Evolutionary conservation across 1,140 invertebrate species (phyloP), one percentile per base, ranked within the genome.

Genomic region (Zelostemma sp.): DNA sequence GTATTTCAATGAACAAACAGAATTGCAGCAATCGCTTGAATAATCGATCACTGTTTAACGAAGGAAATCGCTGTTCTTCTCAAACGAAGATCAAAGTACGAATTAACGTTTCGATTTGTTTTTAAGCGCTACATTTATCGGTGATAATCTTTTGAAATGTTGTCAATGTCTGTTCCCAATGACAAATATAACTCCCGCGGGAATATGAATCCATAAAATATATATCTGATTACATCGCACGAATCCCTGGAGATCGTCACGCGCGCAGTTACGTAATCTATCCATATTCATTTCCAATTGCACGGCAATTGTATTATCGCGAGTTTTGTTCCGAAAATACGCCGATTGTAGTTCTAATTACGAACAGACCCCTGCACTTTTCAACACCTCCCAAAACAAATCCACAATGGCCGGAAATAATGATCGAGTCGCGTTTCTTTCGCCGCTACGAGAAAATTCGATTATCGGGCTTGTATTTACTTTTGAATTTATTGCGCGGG

Each of bases 221-320:
- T 41, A 6, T 15, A 1, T 12, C 6, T 14, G 40, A 15, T 15
- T 41, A 12, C n/a, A 41, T 41, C 8, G 40, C 40, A 15, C n/a
- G 40, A 12, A 41, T 15, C 40, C 15, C 40, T 14, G 15, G 40
- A 41, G 40, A 41, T 3, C 14, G 14, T 41, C 6, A 14, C 3
- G 3, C 35, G 35, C 14, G 40, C 15, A 41, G 40, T 41, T 41
- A 15, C 40, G 14, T 41, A 41, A 41, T 41, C 40, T 41, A 41
- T 41, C 15, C n/a, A 41, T 41, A 41, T 41, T 41, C 40, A 41
- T 41, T 41, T 41, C 40, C 40, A 41, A 15, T 41, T 3, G 40
- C 35, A 6, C 5, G 28, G 11, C 40, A 15, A 15, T 15, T 12
- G 15, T 41, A 41, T 6, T 15, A 15, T 41, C 40, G n/a, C 35